Base-by-base conservation (phyloP, 2,113 vertebrate genomes). In the Rhipidura dahli region DNA sequence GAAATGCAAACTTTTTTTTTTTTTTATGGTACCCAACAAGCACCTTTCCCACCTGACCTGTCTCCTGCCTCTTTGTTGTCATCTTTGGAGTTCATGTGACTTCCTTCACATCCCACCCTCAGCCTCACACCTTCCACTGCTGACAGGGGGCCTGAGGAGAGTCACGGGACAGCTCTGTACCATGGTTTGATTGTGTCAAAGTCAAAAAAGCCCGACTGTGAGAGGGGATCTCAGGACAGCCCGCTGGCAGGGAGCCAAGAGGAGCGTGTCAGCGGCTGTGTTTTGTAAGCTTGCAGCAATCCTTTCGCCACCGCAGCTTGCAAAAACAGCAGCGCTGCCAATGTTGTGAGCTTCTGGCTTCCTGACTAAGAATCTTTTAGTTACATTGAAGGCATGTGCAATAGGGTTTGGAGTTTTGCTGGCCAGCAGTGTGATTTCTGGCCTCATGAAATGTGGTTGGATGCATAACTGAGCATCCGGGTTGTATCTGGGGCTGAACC, bases 281-380 rank as follows among this genome's bases (percentile, higher is more conserved):
- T 63, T 95, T 94, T 92, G 80, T 96, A 88, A 95, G 92, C 85
- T 39, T 77, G 44, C 65, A 93, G 72, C 73, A 78, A 87, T 89
- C 63, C 85, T 84, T 81, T 82, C 73, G 83, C 61, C 77, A 45
- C 59, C 7, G 2, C 60, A 83, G 66, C 37, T 68, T 96, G 84
- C 83, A 93, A 79, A 94, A 92, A 31, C 59, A 1, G 89, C 78
- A 65, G 33, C 37, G 24, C 56, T 95, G 94, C 86, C 95, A 97
- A 86, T 93, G 93, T 92, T 94, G 40, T 45, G 66, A 26, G 79
- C 75, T 71, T 91, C 81, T 94, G 93, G 92, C 88, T 88, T 35
- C 79, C 88, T 50, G 77, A 93, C 83, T 71, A 35, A 70, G 87
- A 82, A 68, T 39, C 42, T 79, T 82, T 78, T 21, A 8, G 35